These are phyloP conservation scores for Spinibarbus caldwelli DNA, from an alignment of 2,797 vertebrate genomes.

Conservation along the genomic window DNA sequence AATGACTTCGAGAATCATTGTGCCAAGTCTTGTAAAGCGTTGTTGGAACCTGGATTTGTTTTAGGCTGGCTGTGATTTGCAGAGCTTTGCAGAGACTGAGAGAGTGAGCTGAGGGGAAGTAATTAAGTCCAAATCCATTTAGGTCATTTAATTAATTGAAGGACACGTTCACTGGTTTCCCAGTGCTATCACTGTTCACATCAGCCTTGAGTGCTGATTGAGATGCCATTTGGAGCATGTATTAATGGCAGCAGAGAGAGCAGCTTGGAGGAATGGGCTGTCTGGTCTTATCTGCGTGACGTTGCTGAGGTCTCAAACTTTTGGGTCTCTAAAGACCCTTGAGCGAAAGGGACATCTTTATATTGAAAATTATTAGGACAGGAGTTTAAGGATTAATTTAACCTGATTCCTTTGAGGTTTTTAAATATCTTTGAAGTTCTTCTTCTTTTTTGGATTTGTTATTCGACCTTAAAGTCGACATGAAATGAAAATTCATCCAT, in stretches of 20 bases:
- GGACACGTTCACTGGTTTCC: constrained; percentile 58
- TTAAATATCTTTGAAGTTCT: not conserved
- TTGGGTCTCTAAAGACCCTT: constrained; percentile 40
- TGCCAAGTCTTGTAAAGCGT: constrained; percentile 32
- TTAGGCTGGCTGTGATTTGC: constrained; percentile 16
- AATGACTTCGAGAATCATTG: not conserved
- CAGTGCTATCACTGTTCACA: constrained; percentile 53
- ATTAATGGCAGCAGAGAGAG: constrained; percentile 59
- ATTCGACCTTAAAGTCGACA: not conserved
- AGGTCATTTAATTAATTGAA: constrained; percentile 64
- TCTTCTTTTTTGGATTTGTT: not conserved
- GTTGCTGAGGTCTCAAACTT: constrained; percentile 23
- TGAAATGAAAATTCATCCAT: not conserved
- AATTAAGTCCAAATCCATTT: constrained; percentile 63
- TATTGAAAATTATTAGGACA: not conserved
- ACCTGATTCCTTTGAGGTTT: not conserved
- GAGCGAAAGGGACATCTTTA: not conserved
- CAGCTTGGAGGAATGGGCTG: constrained; percentile 39
- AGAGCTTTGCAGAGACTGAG: constrained; percentile 43
- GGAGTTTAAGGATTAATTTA: constrained; percentile 15
- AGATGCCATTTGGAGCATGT: constrained; percentile 50
- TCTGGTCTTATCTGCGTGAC: constrained; percentile 27
- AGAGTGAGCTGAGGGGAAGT: constrained; percentile 53
- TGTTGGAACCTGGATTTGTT: constrained; percentile 32
- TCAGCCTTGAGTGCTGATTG: constrained; percentile 56